Conservation (phyloP, 2,113 vertebrate genomes). For the Sisor rabdophorus region DNA sequence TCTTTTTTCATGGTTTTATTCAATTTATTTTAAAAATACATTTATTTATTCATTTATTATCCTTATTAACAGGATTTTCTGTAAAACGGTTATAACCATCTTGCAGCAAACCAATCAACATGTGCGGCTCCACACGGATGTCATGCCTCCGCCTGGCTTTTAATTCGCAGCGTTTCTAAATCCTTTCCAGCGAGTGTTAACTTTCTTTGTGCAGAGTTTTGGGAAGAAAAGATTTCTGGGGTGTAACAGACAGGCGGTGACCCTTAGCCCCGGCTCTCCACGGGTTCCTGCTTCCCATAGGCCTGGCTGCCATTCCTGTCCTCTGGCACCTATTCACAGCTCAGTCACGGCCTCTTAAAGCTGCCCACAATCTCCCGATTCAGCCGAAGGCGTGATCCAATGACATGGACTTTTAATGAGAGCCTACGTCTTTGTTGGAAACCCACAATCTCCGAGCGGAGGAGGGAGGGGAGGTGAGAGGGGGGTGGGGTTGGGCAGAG, state of each 20-base stretch:
- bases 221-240: constrained; percentile 32
- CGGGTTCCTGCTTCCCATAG: constrained; percentile 43
- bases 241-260: constrained; percentile 43
- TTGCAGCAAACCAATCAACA: background rate
- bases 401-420: constrained; percentile 57
- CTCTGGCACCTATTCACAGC: constrained; percentile 44
- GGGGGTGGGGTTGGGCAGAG: constrained; percentile 21
- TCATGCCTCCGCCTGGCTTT: constrained; percentile 16
- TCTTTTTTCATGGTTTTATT: background rate
- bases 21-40: background rate
- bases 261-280: constrained; percentile 34
- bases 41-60: background rate
- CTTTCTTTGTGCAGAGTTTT: constrained; percentile 29
- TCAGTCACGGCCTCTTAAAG: constrained; percentile 45
- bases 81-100: background rate
- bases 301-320: constrained; percentile 31
- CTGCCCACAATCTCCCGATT: constrained; percentile 37
- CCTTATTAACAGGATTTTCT: background rate
- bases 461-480: background rate
- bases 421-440: constrained; percentile 54
- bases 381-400: constrained; percentile 51
- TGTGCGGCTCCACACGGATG: background rate
- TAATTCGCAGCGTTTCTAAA: constrained; percentile 7
- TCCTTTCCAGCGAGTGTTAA: constrained; percentile 34
- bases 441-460: constrained; percentile 44